A percentile compares a stretch with the other conserved stretches of the same genome.
Evolutionary conservation across 2,888 invertebrate genomes (phyloP).

Genomic region (Biston stratarius): DNA sequence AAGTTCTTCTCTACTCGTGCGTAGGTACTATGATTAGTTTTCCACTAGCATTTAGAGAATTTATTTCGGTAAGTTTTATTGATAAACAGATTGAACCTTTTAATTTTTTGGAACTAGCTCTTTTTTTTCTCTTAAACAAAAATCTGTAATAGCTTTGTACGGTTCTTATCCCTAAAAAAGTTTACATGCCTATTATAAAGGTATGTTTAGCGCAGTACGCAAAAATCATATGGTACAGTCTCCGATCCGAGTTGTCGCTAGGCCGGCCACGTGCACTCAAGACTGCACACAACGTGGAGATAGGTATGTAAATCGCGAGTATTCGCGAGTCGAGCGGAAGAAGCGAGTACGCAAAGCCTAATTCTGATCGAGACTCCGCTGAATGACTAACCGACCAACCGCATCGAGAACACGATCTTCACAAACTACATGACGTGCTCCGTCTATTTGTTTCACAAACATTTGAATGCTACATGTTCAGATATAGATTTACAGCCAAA

Average conservation of each 20-base stretch:
- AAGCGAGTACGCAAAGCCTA: conserved; percentile 52
- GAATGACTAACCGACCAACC: conserved; percentile 60
- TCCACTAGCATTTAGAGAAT: no score
- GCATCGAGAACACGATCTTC: conserved; percentile 20
- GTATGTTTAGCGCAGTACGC: conserved; percentile 46
- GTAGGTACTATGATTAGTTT: no score
- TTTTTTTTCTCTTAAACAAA: no score
- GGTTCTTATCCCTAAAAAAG: no score
- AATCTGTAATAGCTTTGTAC: no score
- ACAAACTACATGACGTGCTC: conserved; percentile 52
- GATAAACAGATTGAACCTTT: no score
- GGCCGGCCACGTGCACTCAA: conserved; percentile 68
- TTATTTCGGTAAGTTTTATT: no score
- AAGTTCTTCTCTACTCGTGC: no score
- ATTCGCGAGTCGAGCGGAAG: conserved; percentile 61
- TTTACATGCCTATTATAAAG: not conserved
- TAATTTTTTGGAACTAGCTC: no score
- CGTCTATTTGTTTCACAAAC: conserved; percentile 25
- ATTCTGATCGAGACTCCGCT: conserved; percentile 54
- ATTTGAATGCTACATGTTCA: conserved; percentile 6
- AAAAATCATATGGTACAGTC: conserved; percentile 63
- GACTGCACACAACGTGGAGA: conserved; percentile 61
- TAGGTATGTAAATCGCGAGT: conserved; percentile 73
- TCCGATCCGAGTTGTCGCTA: conserved; percentile 53
- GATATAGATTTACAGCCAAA: not conserved